phyloP scores from a whole-genome alignment of 2,888 invertebrate species.

The Nomada ferruginata region DNA sequence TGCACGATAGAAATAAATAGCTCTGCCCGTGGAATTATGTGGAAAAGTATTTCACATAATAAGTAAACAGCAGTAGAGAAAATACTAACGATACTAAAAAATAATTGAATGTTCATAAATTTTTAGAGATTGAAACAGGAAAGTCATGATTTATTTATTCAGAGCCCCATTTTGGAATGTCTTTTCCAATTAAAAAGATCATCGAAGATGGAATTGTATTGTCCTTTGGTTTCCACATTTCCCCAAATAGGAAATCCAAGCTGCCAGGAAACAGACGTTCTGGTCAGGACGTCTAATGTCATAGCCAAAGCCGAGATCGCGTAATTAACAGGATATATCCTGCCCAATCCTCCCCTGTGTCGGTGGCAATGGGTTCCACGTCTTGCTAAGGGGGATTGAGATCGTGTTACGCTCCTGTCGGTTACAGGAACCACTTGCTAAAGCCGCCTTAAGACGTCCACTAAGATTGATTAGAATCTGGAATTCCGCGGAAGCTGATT shows the following conservation, averaged over 20 bases:
- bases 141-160: too few relatives aligned
- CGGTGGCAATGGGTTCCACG: slow-evolving; percentile 38
- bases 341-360: slow-evolving; percentile 47
- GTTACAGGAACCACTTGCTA: slow-evolving; percentile 63
- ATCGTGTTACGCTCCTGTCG: slow-evolving; percentile 65
- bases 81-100: too few relatives aligned
- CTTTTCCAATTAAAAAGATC: too few relatives aligned
- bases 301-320: slow-evolving; percentile 72
- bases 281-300: slow-evolving; percentile 75
- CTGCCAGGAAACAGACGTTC: slow-evolving; percentile 72
- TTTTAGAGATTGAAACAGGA: too few relatives aligned
- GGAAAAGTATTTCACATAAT: too few relatives aligned
- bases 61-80: too few relatives aligned
- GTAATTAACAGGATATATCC: slow-evolving; percentile 74
- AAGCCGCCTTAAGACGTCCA: slow-evolving; percentile 60
- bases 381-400: slow-evolving; percentile 59
- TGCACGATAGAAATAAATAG: too few relatives aligned
- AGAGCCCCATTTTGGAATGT: too few relatives aligned
- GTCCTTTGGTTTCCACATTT: slow-evolving; percentile 11
- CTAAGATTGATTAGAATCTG: slow-evolving; percentile 45
- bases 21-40: too few relatives aligned
- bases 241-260: slow-evolving; percentile 61
- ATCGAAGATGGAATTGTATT: too few relatives aligned
- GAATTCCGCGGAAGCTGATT: slow-evolving; percentile 8
- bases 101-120: too few relatives aligned